These are phyloP conservation scores for Pristionchus entomophagus DNA, from an alignment of 2,888 invertebrate species.

Conservation along the genomic window DNA sequence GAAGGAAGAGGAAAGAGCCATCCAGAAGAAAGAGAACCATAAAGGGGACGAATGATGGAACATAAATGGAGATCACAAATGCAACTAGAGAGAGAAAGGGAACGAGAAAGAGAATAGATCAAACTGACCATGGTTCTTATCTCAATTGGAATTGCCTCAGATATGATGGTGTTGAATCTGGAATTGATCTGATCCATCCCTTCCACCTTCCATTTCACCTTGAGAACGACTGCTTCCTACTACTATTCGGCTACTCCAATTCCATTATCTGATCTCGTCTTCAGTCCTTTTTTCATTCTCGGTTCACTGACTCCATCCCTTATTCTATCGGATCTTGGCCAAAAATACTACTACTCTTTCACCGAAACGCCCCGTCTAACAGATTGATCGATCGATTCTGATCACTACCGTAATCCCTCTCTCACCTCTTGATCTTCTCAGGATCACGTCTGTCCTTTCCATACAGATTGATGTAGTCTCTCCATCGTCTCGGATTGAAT, in stretches of 20 bases:
- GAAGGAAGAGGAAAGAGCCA: not conserved
- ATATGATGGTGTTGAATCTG: not conserved
- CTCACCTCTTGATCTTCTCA: not conserved
- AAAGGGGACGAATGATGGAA: not conserved
- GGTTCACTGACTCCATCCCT: not conserved
- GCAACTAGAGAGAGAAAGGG: too few species aligned
- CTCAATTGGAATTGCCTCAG: not conserved
- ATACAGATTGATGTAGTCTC: conserved; percentile 4
- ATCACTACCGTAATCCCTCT: not conserved
- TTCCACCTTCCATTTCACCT: not conserved
- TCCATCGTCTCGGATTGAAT: conserved; percentile 3
- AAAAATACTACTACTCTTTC: not conserved
- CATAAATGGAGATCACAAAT: not conserved
- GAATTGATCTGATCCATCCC: not conserved
- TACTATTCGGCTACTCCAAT: not conserved
- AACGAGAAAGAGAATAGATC: too few species aligned
- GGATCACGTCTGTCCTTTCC: not conserved
- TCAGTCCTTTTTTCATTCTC: not conserved
- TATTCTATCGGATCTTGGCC: not conserved
- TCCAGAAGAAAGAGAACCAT: not conserved
- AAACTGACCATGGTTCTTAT: not conserved
- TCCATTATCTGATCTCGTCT: not conserved
- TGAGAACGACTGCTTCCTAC: not conserved
- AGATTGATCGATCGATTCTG: too few species aligned
- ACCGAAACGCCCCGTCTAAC: not conserved